Conservation (phyloP, 2,797 vertebrate genomes). For the Propithecus deckenii region DNA sequence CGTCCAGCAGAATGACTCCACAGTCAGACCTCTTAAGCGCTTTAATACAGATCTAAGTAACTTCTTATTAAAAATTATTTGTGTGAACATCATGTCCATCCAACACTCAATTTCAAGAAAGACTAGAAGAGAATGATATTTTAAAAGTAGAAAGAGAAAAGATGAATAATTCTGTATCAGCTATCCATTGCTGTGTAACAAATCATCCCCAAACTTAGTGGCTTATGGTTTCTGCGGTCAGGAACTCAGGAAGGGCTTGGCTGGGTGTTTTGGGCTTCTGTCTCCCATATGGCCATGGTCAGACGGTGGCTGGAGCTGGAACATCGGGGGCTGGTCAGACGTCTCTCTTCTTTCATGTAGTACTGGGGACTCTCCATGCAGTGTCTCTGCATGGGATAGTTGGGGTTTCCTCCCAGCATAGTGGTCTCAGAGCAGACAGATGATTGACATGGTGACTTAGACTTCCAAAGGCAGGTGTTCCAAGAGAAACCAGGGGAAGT, state of each 20-base stretch:
- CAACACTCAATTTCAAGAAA: background rate
- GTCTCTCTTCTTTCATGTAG: background rate
- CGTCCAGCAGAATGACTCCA: background rate
- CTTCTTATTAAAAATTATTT: background rate
- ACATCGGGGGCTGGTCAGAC: background rate
- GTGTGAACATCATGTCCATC: background rate
- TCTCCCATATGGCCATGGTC: background rate
- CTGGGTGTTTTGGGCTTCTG: background rate
- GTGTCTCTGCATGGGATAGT: background rate
- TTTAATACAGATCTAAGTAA: background rate
- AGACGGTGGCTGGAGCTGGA: background rate
- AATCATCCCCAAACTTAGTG: background rate
- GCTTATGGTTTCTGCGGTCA: background rate
- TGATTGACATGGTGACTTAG: background rate
- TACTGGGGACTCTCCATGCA: background rate
- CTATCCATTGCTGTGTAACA: background rate
- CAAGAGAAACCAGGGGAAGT: background rate
- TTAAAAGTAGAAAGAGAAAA: background rate
- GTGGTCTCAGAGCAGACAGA: background rate
- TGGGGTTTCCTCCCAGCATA: background rate
- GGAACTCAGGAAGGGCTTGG: background rate
- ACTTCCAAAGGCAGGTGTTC: background rate
- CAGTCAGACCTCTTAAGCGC: background rate
- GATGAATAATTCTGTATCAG: background rate
- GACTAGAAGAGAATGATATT: background rate